Evolutionary conservation across 2,113 vertebrate species (phyloP).

Genomic region (Ascaphus truei): DNA sequence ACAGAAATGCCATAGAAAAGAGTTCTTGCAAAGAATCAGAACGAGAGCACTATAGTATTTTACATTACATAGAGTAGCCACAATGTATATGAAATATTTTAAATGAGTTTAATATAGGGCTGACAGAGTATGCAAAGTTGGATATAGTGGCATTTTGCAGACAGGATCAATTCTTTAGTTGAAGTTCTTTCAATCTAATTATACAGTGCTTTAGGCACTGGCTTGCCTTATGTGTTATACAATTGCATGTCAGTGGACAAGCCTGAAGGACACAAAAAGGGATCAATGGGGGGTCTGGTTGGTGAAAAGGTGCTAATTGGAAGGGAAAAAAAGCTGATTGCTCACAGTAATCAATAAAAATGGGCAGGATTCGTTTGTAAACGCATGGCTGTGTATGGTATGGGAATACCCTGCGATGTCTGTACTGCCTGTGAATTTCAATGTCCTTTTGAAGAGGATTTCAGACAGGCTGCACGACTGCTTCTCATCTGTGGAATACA

Average conservation of each 20-base stretch:
- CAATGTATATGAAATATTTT: no score
- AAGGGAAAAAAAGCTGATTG: slow-evolving; percentile 29
- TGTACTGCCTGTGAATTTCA: slow-evolving; percentile 31
- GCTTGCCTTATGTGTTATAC: not conserved
- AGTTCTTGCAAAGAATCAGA: no score
- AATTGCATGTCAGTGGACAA: slow-evolving; percentile 1
- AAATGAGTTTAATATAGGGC: no score
- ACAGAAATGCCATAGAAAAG: no score
- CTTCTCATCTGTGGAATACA: slow-evolving; percentile 24
- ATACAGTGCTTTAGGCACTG: not conserved
- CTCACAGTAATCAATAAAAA: slow-evolving; percentile 29
- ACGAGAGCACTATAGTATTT: no score
- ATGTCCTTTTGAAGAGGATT: slow-evolving; percentile 33
- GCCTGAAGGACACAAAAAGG: slow-evolving; percentile 26
- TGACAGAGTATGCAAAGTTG: not conserved
- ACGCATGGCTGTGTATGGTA: slow-evolving; percentile 20
- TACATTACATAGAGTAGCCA: no score
- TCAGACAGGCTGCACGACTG: slow-evolving; percentile 32
- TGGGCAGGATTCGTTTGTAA: slow-evolving; percentile 11
- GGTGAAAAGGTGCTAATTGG: slow-evolving; percentile 17
- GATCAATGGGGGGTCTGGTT: slow-evolving; percentile 6
- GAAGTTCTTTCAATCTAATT: slow-evolving; percentile 20
- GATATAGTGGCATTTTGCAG: not conserved
- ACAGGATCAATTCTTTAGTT: not conserved
- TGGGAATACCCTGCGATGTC: slow-evolving; percentile 34